Conservation (phyloP, 2,888 invertebrate species). For the Coenonympha glycerion region DNA sequence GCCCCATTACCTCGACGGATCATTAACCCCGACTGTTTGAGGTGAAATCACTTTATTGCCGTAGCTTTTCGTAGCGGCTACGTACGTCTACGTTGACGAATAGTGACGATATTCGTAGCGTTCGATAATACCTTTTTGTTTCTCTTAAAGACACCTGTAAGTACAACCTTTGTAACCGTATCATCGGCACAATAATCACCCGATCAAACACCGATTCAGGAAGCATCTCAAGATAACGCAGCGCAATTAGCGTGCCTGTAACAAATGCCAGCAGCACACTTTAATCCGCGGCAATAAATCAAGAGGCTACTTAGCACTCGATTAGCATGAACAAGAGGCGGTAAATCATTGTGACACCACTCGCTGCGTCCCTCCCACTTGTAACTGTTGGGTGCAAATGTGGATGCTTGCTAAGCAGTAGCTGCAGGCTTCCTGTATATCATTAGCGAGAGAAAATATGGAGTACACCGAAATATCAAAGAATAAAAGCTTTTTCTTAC, state of each 20-base stretch:
- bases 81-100: neutral
- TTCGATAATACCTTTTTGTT: too few relatives aligned
- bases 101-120: too few relatives aligned
- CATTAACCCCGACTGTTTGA: constrained; percentile 38
- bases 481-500: too few relatives aligned
- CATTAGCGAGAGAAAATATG: neutral
- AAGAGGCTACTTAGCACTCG: constrained; percentile 41
- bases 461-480: too few relatives aligned
- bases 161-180: too few relatives aligned
- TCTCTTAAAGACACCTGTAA: too few relatives aligned
- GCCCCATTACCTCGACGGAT: constrained; percentile 35
- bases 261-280: constrained; percentile 31
- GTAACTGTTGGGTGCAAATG: constrained; percentile 26
- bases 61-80: constrained; percentile 8
- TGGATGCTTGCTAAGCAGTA: constrained; percentile 6
- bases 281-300: constrained; percentile 44
- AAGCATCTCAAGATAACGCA: neutral
- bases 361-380: constrained; percentile 35
- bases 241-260: constrained; percentile 5
- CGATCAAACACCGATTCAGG: neutral
- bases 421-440: constrained; percentile 4
- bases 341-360: constrained; percentile 47
- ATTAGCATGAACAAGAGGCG: constrained; percentile 70
- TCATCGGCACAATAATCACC: neutral
- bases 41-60: constrained; percentile 27